phyloP scores from a whole-genome alignment of 92 coral and sea anemone genomes.

The Epizoanthus ramosus region DNA sequence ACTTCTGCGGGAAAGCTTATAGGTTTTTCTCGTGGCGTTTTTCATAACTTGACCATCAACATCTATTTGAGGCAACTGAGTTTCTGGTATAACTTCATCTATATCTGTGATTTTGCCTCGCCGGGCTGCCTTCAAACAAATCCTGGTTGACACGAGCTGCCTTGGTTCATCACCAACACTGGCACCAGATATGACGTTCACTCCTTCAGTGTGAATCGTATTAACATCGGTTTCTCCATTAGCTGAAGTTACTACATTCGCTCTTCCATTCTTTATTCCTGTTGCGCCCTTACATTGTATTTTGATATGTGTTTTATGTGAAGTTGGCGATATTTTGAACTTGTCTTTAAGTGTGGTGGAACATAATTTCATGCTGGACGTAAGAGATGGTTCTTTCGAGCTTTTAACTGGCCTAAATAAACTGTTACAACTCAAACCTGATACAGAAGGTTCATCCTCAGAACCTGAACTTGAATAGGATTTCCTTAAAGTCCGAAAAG shows the following conservation, averaged over 20 bases:
- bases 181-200: background rate
- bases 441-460: slow-evolving; percentile 21
- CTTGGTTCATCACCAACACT: background rate
- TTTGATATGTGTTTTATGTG: background rate
- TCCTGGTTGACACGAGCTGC: background rate
- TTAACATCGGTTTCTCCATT: background rate
- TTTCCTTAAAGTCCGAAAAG: slow-evolving; percentile 29
- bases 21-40: slow-evolving; percentile 36
- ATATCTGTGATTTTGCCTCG: background rate
- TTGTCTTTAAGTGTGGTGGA: background rate
- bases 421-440: background rate
- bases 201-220: background rate
- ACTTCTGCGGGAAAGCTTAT: slow-evolving; percentile 41
- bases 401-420: background rate
- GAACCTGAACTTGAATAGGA: slow-evolving; percentile 10
- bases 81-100: background rate
- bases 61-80: background rate
- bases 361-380: background rate
- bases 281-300: background rate
- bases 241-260: background rate
- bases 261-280: background rate
- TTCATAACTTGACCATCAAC: slow-evolving; percentile 24
- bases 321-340: background rate
- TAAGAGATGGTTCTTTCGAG: background rate
- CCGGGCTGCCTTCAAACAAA: background rate